These are phyloP conservation scores for Protonemura montana DNA, from an alignment of 2,888 invertebrate genomes.

Conservation along the genomic window DNA sequence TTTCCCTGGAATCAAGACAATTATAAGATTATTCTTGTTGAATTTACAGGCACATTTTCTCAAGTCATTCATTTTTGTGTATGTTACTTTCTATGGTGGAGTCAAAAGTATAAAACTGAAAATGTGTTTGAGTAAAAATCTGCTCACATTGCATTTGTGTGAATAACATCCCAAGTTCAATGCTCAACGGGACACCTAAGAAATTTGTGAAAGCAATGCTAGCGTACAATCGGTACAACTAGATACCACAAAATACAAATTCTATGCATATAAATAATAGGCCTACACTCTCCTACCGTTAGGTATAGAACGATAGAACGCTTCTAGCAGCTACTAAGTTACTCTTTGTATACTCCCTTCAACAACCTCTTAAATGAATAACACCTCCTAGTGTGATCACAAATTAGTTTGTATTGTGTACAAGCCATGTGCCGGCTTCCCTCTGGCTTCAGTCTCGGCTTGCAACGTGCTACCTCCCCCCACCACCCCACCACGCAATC, in stretches of 20 bases:
- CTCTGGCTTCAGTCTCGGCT: not conserved
- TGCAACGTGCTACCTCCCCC: not conserved
- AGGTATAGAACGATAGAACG: not conserved
- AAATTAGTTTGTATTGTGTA: slow-evolving; percentile 7
- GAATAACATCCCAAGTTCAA: slow-evolving; percentile 4
- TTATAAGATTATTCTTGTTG: not conserved
- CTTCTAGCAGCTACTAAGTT: not conserved
- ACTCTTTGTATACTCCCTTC: slow-evolving; percentile 12
- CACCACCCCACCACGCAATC: not conserved
- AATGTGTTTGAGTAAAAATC: not conserved
- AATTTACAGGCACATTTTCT: not conserved
- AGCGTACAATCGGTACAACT: slow-evolving; percentile 7
- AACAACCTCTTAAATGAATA: slow-evolving; percentile 12
- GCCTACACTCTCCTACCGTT: slow-evolving; percentile 12
- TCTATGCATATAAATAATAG: slow-evolving; percentile 12
- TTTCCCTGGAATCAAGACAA: no score
- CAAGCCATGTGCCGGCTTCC: not conserved
- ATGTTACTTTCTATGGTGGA: not conserved
- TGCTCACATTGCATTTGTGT: not conserved
- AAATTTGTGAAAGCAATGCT: slow-evolving; percentile 3
- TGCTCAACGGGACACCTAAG: slow-evolving; percentile 7
- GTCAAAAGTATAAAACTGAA: not conserved
- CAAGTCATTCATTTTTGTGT: not conserved
- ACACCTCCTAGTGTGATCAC: not conserved
- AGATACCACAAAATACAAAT: slow-evolving; percentile 7